Evolutionary conservation across 2,888 invertebrate species (phyloP), one percentile per base, ranked within the genome.

Genomic region (Frankliniella intonsa): DNA sequence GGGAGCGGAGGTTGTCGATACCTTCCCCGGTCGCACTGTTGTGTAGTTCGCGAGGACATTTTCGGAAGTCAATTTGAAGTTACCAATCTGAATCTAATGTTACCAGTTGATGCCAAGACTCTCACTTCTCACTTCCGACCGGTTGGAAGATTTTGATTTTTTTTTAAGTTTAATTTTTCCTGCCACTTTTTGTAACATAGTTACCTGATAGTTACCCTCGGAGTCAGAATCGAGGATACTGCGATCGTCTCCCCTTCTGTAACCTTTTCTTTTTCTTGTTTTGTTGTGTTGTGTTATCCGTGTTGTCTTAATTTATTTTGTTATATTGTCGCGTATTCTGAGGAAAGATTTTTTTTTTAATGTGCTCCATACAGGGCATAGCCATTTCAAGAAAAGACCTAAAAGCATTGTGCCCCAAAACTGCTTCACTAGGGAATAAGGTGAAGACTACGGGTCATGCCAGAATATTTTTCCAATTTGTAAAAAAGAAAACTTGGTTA

Each of bases 251-350:
- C 69, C 22, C 22, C 69, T 22, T 76, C 69, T 76, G 9, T 22
- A 12, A 12, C 69, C 62, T 55, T 12, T 55, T n/a, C 62, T 62
- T n/a, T 62, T 17, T 62, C 55, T 10, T 55, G 2, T 62, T 14
- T 62, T 76, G 69, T 76, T 76, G 22, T 76, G 69, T 76, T 76
- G 22, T 76, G 69, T 76, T 76, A 76, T 76, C 25, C 22, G 69
- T 76, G 69, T 76, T 76, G 22, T 25, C 69, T 76, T 76, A 76
- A 76, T 76, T 76, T 76, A 76, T 76, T 76, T 76, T 76, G 69
- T 76, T 76, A 76, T 76, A 25, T 76, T 76, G 69, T 76, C 69
- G 69, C 69, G 17, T 62, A 76, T 76, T 76, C 69, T 76, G 69
- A 76, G 69, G 10, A 76, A 76, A 55, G 69, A 12, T n/a, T 8